Conservation (phyloP, 2,113 vertebrate genomes). For the Neotoma lepida region DNA sequence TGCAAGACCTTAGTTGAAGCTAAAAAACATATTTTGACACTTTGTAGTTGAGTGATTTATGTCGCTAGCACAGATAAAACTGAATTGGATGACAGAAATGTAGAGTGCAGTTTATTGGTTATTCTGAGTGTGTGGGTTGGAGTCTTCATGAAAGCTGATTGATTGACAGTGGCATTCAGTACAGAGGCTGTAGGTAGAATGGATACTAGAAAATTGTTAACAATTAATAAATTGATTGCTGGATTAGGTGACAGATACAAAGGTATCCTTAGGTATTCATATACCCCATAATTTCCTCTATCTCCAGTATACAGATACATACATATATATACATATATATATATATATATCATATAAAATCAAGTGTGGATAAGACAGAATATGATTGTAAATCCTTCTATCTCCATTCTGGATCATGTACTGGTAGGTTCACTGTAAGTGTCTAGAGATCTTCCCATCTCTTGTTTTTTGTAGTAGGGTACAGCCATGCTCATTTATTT, state of each 20-base stretch:
- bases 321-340: not conserved
- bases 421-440: not conserved
- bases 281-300: not conserved
- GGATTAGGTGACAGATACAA: not conserved
- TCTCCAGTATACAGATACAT: not conserved
- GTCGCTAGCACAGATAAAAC: constrained; percentile 39
- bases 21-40: constrained; percentile 55
- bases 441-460: not conserved
- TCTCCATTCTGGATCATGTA: not conserved
- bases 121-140: constrained; percentile 50
- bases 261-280: not conserved
- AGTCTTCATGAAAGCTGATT: constrained; percentile 65
- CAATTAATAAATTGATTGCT: constrained; percentile 53
- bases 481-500: not conserved
- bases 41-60: constrained; percentile 51
- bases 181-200: constrained; percentile 26
- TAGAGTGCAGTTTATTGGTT: constrained; percentile 59
- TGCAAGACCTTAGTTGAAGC: constrained; percentile 21
- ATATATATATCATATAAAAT: constrained; percentile 4
- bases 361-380: not conserved
- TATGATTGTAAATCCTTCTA: not conserved
- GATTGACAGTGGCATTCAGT: constrained; percentile 56
- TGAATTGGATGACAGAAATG: constrained; percentile 56
- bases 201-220: constrained; percentile 60
- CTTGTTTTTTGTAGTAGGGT: constrained; percentile 8